Conservation (phyloP, 2,113 vertebrate genomes). For the Campylomormyrus tamandua region DNA sequence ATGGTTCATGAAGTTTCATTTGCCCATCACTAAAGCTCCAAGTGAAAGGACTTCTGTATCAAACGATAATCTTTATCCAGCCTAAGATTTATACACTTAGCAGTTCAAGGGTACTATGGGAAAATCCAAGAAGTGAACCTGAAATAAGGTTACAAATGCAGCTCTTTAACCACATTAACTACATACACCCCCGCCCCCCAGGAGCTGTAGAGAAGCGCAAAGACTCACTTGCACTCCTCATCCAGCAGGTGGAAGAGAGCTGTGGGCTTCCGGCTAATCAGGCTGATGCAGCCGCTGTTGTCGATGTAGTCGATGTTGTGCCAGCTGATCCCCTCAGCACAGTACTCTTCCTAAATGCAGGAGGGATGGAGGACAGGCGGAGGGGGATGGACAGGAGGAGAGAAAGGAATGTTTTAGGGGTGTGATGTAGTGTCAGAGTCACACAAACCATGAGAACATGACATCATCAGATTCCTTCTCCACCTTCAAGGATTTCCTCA, state of each 20-base stretch:
- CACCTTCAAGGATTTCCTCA: neutral
- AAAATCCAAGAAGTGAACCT: neutral
- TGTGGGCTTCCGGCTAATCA: conserved; percentile 97
- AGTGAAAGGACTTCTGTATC: neutral
- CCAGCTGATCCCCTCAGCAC: conserved; percentile 91
- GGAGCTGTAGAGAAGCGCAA: neutral
- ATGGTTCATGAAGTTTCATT: neutral
- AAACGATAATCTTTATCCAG: neutral
- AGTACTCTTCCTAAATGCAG: conserved; percentile 80
- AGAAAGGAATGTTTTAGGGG: neutral
- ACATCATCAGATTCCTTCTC: neutral
- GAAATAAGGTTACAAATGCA: neutral
- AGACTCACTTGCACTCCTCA: conserved; percentile 96
- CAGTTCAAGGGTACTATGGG: neutral
- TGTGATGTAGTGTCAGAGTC: neutral
- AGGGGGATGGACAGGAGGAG: neutral
- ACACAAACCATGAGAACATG: neutral
- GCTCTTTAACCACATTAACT: neutral
- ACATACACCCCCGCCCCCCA: neutral
- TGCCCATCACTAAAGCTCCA: neutral
- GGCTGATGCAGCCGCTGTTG: conserved; percentile 89
- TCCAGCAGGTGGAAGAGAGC: conserved; percentile 95
- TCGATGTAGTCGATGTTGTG: conserved; percentile 95
- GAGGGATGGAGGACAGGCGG: conserved; percentile 15
- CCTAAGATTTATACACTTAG: neutral